A percentile compares a stretch with the other conserved stretches of the same genome.
phyloP scores from a whole-genome alignment of 2,888 invertebrate genomes.

The Amphiduros pacificus region DNA sequence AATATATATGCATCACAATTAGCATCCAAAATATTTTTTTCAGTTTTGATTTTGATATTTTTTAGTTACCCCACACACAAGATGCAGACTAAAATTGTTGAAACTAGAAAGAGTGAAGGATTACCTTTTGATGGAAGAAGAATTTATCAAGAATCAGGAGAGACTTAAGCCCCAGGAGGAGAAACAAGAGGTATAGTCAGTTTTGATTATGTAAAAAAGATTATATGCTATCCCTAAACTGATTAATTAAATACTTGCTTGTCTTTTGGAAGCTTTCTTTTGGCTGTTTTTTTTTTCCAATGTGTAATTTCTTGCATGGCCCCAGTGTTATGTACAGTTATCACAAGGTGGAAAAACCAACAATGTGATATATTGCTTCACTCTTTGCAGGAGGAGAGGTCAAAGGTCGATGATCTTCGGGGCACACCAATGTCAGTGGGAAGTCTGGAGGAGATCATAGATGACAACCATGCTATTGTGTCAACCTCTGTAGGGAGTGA shows the following conservation, averaged over 20 bases:
- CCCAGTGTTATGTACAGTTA: too few species aligned
- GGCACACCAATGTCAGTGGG: slow-evolving; percentile 99
- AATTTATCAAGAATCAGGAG: slow-evolving; percentile 98
- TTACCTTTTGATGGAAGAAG: slow-evolving; percentile 98
- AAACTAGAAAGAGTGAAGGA: slow-evolving; percentile 98
- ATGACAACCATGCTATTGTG: slow-evolving; percentile 99
- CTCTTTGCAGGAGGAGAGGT: slow-evolving; percentile 77
- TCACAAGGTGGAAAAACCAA: neutral
- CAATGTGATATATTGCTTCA: neutral
- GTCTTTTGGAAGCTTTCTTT: too few species aligned
- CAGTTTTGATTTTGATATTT: neutral
- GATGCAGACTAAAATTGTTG: slow-evolving; percentile 90
- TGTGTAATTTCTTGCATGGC: too few species aligned
- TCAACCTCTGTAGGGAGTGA: slow-evolving; percentile 98
- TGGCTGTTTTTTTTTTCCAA: too few species aligned
- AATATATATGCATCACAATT: neutral
- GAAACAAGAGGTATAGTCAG: slow-evolving; percentile 78
- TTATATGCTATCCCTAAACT: too few species aligned
- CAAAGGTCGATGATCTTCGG: slow-evolving; percentile 96
- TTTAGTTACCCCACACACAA: slow-evolving; percentile 91
- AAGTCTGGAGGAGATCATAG: slow-evolving; percentile 98
- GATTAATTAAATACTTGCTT: too few species aligned
- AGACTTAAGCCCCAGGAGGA: slow-evolving; percentile 98
- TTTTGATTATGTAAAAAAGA: neutral
- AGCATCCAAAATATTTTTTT: neutral